Percentiles rank a stretch among this genome's conserved stretches.
Conservation (phyloP, 2,888 invertebrate genomes). For the Nycteola revayana region DNA sequence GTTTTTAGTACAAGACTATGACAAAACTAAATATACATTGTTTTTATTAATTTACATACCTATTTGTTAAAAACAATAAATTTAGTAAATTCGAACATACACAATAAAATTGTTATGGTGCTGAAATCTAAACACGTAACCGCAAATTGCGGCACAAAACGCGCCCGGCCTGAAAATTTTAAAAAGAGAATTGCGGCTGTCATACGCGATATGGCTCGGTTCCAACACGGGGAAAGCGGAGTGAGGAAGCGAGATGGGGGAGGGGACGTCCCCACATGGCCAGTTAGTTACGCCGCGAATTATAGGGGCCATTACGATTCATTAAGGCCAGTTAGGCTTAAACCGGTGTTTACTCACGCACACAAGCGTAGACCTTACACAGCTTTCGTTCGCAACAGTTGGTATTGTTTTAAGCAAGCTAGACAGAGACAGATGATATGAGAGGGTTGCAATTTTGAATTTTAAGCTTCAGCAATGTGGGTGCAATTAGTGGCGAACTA, state of each 20-base stretch:
- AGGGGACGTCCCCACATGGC: slow-evolving; percentile 68
- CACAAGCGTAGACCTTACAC: slow-evolving; percentile 48
- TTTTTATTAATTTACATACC: no score
- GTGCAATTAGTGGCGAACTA: slow-evolving; percentile 71
- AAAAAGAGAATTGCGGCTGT: slow-evolving; percentile 76
- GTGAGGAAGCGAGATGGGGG: slow-evolving; percentile 35
- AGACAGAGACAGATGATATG: slow-evolving; percentile 44
- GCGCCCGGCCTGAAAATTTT: slow-evolving; percentile 68
- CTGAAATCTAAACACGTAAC: slow-evolving; percentile 68
- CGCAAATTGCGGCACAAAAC: slow-evolving; percentile 63
- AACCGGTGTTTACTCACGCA: slow-evolving; percentile 81
- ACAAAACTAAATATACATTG: no score
- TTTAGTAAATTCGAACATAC: no score
- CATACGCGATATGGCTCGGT: slow-evolving; percentile 79
- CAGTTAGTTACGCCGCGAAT: slow-evolving; percentile 83
- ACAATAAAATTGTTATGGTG: slow-evolving; percentile 35
- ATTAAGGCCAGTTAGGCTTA: slow-evolving; percentile 84
- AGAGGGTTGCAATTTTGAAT: slow-evolving; percentile 62
- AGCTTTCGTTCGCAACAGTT: slow-evolving; percentile 57
- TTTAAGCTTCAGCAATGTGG: slow-evolving; percentile 69
- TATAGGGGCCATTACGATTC: slow-evolving; percentile 84
- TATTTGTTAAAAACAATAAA: no score
- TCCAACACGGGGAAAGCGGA: slow-evolving; percentile 58
- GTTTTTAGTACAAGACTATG: no score
- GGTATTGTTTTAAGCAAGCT: slow-evolving; percentile 58